A percentile compares a stretch with the other conserved stretches of the same genome.
Conservation (phyloP, 2,888 invertebrate genomes). For the Noctua comes region DNA sequence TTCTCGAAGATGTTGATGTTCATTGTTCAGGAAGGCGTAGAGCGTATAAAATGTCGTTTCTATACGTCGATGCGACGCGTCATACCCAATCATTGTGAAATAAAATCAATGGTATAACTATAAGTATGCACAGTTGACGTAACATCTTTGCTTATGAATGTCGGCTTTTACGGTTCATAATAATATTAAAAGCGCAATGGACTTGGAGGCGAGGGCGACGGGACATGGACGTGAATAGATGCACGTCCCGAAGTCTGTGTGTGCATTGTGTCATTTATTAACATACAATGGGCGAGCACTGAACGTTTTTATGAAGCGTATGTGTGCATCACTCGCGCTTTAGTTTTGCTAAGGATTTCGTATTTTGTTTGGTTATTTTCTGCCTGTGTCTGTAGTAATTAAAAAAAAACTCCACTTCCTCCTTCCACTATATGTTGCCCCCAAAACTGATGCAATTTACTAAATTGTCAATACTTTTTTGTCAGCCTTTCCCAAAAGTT, state of each 20-base stretch:
- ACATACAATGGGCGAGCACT: neutral
- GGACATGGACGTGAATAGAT: neutral
- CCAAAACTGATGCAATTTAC: neutral
- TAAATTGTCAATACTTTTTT: neutral
- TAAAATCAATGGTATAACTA: neutral
- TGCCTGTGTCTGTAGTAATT: too few species aligned
- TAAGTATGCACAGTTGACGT: neutral
- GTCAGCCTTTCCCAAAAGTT: neutral
- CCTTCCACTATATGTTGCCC: neutral
- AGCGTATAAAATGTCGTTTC: neutral
- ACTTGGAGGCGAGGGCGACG: neutral
- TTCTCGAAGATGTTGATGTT: neutral
- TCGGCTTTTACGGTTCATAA: neutral
- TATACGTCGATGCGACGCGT: neutral
- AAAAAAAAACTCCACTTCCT: too few species aligned
- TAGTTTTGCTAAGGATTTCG: too few species aligned
- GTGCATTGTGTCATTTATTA: neutral
- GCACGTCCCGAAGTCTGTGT: neutral
- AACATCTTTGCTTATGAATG: neutral
- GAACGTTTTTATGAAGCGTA: neutral
- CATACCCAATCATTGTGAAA: neutral
- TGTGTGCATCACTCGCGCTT: neutral
- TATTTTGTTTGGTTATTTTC: too few species aligned
- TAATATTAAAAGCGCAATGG: neutral
- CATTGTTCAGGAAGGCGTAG: neutral